Evolutionary conservation across 2,797 vertebrate genomes (phyloP), one percentile per base, ranked within the genome.

Genomic region (Limosa lapponica): DNA sequence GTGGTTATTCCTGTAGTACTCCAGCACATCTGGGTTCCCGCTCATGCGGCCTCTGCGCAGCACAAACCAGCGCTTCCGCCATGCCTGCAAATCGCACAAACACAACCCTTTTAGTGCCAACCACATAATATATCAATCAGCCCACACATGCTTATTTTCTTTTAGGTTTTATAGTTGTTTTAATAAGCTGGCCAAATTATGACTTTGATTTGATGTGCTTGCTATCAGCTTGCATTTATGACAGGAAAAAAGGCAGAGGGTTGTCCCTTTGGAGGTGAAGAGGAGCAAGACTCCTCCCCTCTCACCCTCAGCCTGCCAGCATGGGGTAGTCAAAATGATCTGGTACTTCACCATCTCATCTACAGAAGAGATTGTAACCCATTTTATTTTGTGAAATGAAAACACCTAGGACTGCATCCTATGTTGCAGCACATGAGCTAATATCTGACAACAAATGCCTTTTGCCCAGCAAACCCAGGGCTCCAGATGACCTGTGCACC

Each of bases 1-100:
- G 95, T 98, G 99, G 91, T 98, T 99, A 95, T 97, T 99, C 67
- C 99, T 98, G 95, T 99, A 99, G 97, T 99, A 99, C 85, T 99
- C 99, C 96, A 99, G 97, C 64, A 99, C 99, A 1, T 99, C 99
- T 0, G 99, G 99, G 90, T 99, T 99, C 3, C 99, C 99, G 2
- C 99, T 99, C 99, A 99, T 99, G 70, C 99, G 99, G 41, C 99
- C 99, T 73, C 98, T 97, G 54, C 99, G 99, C 39, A 99, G 98
- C 81, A 99, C 99, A 12, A 99, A 99, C 99, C 99, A 99, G 66
- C 99, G 99, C 96, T 99, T 99, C 92, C 99, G 97, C 99, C 99
- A 99, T 17, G 99, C 99, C 99, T 99, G 97, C 17, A 34, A 77
- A 72, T 2, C 37, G 58, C 44, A 64, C 48, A 52, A 17, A 46